These are phyloP conservation scores for Sisyra terminalis DNA, from an alignment of 2,888 invertebrate species.

Conservation along the genomic window DNA sequence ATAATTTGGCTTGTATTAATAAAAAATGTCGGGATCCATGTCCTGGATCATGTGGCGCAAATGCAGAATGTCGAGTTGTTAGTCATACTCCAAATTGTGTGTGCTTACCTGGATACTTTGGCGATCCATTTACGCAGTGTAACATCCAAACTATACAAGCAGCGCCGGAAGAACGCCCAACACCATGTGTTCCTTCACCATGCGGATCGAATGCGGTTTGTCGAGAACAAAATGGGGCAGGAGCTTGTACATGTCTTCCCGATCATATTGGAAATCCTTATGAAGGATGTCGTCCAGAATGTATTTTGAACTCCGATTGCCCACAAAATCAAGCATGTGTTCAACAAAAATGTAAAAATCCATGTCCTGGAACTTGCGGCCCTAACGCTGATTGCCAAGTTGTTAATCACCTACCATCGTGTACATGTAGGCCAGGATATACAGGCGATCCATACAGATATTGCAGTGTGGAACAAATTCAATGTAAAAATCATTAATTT, in stretches of 20 bases:
- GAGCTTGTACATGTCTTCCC: slow-evolving; percentile 50
- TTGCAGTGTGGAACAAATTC: slow-evolving; percentile 24
- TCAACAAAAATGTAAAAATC: slow-evolving; percentile 33
- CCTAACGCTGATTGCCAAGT: slow-evolving; percentile 33
- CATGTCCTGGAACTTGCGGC: slow-evolving; percentile 34
- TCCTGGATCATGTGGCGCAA: slow-evolving; percentile 53
- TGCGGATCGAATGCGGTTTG: slow-evolving; percentile 59
- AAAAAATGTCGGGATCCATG: slow-evolving; percentile 66
- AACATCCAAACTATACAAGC: slow-evolving; percentile 9
- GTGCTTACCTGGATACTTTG: slow-evolving; percentile 36
- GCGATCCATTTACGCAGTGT: slow-evolving; percentile 52
- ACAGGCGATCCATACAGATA: slow-evolving; percentile 46
- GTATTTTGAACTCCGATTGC: slow-evolving; percentile 23
- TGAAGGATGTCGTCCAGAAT: slow-evolving; percentile 41
- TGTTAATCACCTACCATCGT: slow-evolving; percentile 40
- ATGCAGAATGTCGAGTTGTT: slow-evolving; percentile 52
- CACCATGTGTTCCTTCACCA: slow-evolving; percentile 27
- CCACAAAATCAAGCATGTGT: slow-evolving; percentile 31
- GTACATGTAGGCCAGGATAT: slow-evolving; percentile 42
- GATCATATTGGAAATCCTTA: slow-evolving; percentile 62
- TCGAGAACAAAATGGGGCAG: slow-evolving; percentile 47
- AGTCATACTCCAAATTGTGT: slow-evolving; percentile 55
- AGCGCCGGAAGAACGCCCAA: slow-evolving; percentile 17
- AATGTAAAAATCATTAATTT: slow-evolving; percentile 17
- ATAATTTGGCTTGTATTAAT: slow-evolving; percentile 52